Conservation (phyloP, 2,888 invertebrate genomes). For the Drosophila paracracens region DNA sequence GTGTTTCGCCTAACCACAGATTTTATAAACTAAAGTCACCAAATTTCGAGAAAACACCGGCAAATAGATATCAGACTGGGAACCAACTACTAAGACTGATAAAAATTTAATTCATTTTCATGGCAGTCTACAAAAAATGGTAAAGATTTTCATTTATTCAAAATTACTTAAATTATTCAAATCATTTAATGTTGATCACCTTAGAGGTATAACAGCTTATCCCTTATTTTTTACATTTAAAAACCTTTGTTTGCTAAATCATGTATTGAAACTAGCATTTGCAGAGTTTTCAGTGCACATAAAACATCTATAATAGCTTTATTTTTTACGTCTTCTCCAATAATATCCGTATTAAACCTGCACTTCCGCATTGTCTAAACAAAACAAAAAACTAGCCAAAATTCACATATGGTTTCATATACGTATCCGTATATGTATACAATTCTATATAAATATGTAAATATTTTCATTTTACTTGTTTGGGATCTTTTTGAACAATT, state of each 20-base stretch:
- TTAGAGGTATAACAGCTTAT: neutral
- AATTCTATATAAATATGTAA: neutral
- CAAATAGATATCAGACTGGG: neutral
- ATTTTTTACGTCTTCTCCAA: neutral
- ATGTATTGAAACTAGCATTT: no score
- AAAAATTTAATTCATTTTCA: neutral
- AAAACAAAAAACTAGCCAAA: neutral
- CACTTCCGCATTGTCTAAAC: neutral
- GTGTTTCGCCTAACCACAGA: neutral
- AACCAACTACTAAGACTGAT: neutral
- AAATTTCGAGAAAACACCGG: neutral
- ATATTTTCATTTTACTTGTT: neutral
- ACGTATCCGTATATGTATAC: neutral
- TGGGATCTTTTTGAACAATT: neutral
- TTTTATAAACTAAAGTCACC: neutral
- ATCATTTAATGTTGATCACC: neutral
- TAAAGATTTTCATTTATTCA: neutral
- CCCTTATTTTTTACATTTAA: neutral
- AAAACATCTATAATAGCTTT: neutral
- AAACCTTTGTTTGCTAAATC: neutral
- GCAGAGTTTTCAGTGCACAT: neutral
- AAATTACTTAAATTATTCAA: neutral
- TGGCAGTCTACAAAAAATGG: neutral
- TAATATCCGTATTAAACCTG: neutral
- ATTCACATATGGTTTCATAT: neutral